These are phyloP conservation scores for Manacus vitellinus DNA, from an alignment of 2,113 vertebrate genomes.

Conservation along the genomic window DNA sequence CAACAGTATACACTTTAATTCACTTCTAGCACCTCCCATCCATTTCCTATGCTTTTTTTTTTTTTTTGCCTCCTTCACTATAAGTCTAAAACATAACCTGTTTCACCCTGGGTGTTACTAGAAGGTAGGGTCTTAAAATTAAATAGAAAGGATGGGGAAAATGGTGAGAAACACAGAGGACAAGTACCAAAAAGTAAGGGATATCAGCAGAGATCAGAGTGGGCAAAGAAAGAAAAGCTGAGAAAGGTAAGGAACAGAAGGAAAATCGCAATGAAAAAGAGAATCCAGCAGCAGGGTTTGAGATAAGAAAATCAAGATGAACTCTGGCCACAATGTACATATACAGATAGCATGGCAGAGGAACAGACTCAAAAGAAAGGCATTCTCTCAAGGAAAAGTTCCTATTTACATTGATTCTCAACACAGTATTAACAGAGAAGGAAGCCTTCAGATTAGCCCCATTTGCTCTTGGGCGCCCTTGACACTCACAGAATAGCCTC, in stretches of 20 bases:
- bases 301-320: neutral
- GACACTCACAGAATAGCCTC: neutral
- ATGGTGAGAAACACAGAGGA: neutral
- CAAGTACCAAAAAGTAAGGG: neutral
- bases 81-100: neutral
- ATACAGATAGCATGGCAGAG: fast-evolving
- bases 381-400: neutral
- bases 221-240: neutral
- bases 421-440: neutral
- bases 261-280: neutral
- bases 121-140: neutral
- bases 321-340: fast-evolving
- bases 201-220: neutral
- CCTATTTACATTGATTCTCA: neutral
- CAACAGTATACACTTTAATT: neutral
- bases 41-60: neutral
- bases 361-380: neutral
- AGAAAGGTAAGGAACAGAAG: neutral
- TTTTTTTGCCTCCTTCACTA: neutral
- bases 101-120: neutral
- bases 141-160: neutral
- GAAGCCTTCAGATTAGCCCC: neutral
- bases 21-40: neutral
- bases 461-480: neutral
- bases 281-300: neutral